phyloP scores from a whole-genome alignment of 2,797 vertebrate species.

The Protonibea diacanthus region DNA sequence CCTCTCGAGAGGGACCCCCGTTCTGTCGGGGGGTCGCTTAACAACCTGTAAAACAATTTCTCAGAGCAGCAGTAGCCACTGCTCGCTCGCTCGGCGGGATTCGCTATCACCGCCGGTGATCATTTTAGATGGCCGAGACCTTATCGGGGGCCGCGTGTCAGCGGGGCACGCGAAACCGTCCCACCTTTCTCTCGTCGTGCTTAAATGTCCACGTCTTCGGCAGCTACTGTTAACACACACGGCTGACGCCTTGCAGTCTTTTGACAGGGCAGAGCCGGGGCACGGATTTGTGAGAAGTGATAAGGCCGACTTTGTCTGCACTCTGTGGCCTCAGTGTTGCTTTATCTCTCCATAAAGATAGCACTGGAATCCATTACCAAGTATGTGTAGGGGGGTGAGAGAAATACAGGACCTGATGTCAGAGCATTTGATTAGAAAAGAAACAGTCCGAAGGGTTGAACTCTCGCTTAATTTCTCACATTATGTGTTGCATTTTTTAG shows the following conservation, averaged over 20 bases:
- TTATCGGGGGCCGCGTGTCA: constrained; percentile 53
- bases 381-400: constrained; percentile 31
- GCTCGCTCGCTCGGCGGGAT: constrained; percentile 19
- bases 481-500: neutral
- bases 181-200: constrained; percentile 27
- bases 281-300: constrained; percentile 64
- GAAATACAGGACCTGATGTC: constrained; percentile 18
- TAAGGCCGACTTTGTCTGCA: constrained; percentile 67
- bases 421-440: constrained; percentile 13
- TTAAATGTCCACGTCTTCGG: constrained; percentile 34
- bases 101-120: constrained; percentile 29
- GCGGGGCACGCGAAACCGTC: constrained; percentile 12
- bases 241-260: constrained; percentile 54
- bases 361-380: constrained; percentile 67
- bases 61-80: constrained; percentile 5
- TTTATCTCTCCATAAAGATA: constrained; percentile 73
- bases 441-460: neutral
- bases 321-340: constrained; percentile 56
- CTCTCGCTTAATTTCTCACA: constrained; percentile 6
- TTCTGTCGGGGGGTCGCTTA: constrained; percentile 38
- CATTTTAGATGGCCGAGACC: constrained; percentile 34
- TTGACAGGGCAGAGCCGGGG: constrained; percentile 29
- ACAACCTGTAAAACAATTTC: constrained; percentile 52
- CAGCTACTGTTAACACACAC: constrained; percentile 50
- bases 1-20: constrained; percentile 45